Evolutionary conservation across 2,797 vertebrate genomes (phyloP), one percentile per base, ranked within the genome.

Genomic region (Liasis olivaceus): DNA sequence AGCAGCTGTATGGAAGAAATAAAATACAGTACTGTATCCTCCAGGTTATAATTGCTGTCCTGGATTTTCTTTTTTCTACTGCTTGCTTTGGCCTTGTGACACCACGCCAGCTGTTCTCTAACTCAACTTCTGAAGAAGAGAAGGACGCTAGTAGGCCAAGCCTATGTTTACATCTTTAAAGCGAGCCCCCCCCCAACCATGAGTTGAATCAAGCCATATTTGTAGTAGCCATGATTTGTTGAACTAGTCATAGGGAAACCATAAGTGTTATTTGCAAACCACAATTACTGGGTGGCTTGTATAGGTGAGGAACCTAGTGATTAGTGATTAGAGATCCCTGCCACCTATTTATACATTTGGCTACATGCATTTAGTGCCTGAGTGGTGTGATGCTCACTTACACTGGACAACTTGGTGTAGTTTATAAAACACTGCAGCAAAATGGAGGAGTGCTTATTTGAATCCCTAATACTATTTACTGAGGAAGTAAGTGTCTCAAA

Each of bases 401-500:
- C 36, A 36, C 26, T 3, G 60, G 24, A 62, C 59, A 87, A 87
- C n/a, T 22, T 31, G 17, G n/a, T 12, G 9, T 12, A 24, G 31
- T 22, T 1, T 92, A 0, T 12, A 42, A 4, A 91, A 92, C 77
- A 92, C 63, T 94, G 92, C 0, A 2, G 91, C 2, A 54, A 58
- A 58, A 60, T 9, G 5, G n/a, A 72, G 51, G 26, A 58, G 60
- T 95, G 92, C 62, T 94, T 95, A 95, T 96, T 95, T 95, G 95
- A 91, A 96, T 95, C 60, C 12, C 93, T 92, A 93, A 96, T 95
- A 20, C 94, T 96, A 90, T 89, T 95, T 94, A 93, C 93, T 59
- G 24, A 24, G 15, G 59, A 93, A 97, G 97, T 96, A 96, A 90
- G 90, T 96, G 95, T 51, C 5, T 96, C 96, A 96, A 98, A 97